A percentile compares a stretch with the other conserved stretches of the same genome.
Evolutionary conservation across 2,888 invertebrate genomes (phyloP).

Genomic region (Zhengitettix transpicula): DNA sequence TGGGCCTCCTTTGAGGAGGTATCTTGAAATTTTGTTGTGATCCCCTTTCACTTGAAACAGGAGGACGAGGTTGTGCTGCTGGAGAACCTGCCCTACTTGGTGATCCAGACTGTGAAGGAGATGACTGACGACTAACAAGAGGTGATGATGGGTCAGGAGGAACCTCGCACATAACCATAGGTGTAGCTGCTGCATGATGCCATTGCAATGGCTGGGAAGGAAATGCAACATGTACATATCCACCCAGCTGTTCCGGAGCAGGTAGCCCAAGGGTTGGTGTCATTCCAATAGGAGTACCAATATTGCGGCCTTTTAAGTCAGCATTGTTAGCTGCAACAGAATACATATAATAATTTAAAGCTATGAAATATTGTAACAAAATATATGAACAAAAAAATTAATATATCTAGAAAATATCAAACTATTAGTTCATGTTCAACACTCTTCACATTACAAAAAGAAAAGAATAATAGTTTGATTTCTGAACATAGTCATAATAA

Average conservation of each 20-base stretch:
- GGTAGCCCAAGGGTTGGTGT: slow-evolving; percentile 7
- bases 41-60: neutral
- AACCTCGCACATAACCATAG: slow-evolving; percentile 19
- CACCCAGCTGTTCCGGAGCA: slow-evolving; percentile 6
- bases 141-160: slow-evolving; percentile 38
- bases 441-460: too few relatives aligned
- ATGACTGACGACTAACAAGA: slow-evolving; percentile 52
- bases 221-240: slow-evolving; percentile 10
- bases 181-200: neutral
- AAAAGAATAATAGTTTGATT: too few relatives aligned
- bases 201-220: slow-evolving; percentile 8
- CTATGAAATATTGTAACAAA: too few relatives aligned
- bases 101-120: slow-evolving; percentile 44
- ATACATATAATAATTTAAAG: too few relatives aligned
- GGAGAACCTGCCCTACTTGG: slow-evolving; percentile 54
- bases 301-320: neutral
- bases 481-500: too few relatives aligned
- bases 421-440: too few relatives aligned
- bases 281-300: slow-evolving; percentile 4
- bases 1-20: slow-evolving; percentile 16
- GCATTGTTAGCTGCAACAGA: neutral
- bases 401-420: too few relatives aligned
- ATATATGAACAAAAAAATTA: too few relatives aligned
- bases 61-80: slow-evolving; percentile 33
- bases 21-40: neutral